These are phyloP conservation scores for Anastatus disparis DNA, from an alignment of 1,140 invertebrate genomes.

Conservation along the genomic window DNA sequence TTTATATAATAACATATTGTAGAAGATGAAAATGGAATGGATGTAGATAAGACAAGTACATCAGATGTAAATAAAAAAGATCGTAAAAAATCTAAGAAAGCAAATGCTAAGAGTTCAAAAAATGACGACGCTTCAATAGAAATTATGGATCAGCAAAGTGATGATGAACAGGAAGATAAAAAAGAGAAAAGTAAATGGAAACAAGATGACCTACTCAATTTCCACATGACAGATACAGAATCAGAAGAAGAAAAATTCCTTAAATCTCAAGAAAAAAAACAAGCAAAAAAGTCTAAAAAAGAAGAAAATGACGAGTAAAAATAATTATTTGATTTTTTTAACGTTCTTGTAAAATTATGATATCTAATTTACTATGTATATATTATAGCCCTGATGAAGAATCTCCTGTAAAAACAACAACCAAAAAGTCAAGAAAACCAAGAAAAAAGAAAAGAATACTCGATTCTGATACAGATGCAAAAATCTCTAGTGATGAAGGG, in stretches of 20 bases:
- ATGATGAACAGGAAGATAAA: slow-evolving; percentile 30
- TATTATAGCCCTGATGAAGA: no score
- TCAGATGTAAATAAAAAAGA: background rate
- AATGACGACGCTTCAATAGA: background rate
- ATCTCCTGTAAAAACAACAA: background rate
- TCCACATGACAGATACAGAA: slow-evolving; percentile 54
- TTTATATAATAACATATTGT: no score
- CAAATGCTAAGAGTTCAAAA: background rate
- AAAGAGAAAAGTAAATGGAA: slow-evolving; percentile 54
- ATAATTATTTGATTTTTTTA: no score
- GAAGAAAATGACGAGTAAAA: no score
- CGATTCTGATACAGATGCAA: slow-evolving; percentile 59
- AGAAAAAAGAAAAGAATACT: slow-evolving; percentile 47
- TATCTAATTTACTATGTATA: no score
- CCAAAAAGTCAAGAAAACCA: slow-evolving; percentile 43
- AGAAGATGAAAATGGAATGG: background rate
- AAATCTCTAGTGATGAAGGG: slow-evolving; percentile 36
- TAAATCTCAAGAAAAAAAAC: slow-evolving; percentile 44
- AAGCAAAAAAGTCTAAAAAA: slow-evolving; percentile 42
- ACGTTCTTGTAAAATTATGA: background rate
- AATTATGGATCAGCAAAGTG: slow-evolving; percentile 18
- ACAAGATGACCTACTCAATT: slow-evolving; percentile 54
- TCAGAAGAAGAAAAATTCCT: slow-evolving; percentile 51
- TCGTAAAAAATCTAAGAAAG: slow-evolving; percentile 20
- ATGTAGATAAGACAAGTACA: background rate